Evolutionary conservation across 2,113 vertebrate species (phyloP).

Genomic region (Acinonyx jubatus): DNA sequence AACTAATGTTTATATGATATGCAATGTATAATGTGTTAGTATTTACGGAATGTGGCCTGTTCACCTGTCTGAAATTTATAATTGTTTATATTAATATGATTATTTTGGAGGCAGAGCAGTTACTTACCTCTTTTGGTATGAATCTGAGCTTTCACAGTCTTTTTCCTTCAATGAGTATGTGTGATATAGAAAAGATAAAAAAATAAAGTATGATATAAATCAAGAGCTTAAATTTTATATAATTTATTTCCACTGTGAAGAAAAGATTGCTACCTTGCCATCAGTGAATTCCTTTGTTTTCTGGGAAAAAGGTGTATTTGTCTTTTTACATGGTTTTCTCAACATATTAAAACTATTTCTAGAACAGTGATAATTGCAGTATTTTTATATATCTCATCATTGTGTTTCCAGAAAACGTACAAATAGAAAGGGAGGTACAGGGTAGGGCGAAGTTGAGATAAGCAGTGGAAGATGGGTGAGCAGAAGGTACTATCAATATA

Average conservation of each 20-base stretch:
- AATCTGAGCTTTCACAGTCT: neutral
- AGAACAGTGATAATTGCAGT: neutral
- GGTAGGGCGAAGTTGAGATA: neutral
- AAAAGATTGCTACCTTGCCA: constrained; percentile 11
- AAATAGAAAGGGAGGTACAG: neutral
- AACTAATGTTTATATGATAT: neutral
- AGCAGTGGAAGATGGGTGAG: neutral
- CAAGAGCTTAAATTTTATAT: constrained; percentile 68
- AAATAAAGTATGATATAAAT: constrained; percentile 73
- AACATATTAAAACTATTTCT: constrained; percentile 47
- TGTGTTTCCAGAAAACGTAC: neutral
- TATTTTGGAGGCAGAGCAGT: neutral
- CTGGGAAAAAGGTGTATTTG: neutral
- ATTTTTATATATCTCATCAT: neutral
- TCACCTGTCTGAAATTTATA: constrained; percentile 20
- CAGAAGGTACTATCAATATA: neutral
- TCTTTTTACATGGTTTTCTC: constrained; percentile 36
- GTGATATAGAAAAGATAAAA: constrained; percentile 48
- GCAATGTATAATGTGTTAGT: neutral
- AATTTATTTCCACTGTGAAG: constrained; percentile 54
- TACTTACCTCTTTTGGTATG: neutral
- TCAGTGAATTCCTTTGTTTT: constrained; percentile 40
- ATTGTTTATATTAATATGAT: neutral
- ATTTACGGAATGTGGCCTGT: neutral
- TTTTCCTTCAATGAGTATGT: constrained; percentile 49